A percentile compares a stretch with the other conserved stretches of the same genome.
Conservation (phyloP, 2,797 vertebrate genomes). For the Cygnus olor region DNA sequence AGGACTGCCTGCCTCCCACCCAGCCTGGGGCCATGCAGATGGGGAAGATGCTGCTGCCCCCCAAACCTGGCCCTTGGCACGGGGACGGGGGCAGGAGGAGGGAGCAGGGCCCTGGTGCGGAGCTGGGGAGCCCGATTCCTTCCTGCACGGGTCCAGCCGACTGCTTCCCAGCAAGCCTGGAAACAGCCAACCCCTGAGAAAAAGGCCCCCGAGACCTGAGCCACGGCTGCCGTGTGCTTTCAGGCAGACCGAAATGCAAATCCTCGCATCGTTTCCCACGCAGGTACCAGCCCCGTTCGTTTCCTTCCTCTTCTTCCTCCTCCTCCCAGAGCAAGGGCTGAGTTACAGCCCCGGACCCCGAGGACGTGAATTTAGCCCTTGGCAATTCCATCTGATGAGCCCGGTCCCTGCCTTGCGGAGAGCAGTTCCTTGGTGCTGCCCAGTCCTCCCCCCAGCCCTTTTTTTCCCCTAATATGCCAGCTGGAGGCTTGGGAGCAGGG, state of each 20-base stretch:
- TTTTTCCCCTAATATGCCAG: neutral
- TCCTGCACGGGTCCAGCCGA: neutral
- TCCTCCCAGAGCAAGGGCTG: neutral
- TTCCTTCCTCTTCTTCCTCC: conserved; percentile 22
- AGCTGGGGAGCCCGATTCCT: neutral
- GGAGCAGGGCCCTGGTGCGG: neutral
- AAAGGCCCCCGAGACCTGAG: neutral
- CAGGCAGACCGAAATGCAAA: neutral
- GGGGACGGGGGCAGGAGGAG: neutral
- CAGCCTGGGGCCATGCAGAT: accelerated
- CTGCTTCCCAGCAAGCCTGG: neutral
- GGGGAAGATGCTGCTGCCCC: neutral
- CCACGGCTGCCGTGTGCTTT: neutral
- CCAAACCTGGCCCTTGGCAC: neutral
- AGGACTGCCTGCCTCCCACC: neutral
- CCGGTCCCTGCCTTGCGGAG: conserved; percentile 11
- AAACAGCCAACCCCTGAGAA: neutral
- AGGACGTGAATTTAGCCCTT: conserved; percentile 10
- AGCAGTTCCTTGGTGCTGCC: conserved; percentile 15
- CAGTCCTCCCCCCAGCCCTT: neutral
- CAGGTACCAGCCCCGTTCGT: neutral
- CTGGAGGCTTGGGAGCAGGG: conserved; percentile 49
- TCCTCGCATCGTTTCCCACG: neutral
- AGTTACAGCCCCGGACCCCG: neutral
- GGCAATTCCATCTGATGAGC: conserved; percentile 23